A percentile compares a stretch with the other conserved stretches of the same genome.
These are phyloP conservation scores for Poecilia gillii DNA, from an alignment of 2,797 vertebrate species.

Conservation along the genomic window DNA sequence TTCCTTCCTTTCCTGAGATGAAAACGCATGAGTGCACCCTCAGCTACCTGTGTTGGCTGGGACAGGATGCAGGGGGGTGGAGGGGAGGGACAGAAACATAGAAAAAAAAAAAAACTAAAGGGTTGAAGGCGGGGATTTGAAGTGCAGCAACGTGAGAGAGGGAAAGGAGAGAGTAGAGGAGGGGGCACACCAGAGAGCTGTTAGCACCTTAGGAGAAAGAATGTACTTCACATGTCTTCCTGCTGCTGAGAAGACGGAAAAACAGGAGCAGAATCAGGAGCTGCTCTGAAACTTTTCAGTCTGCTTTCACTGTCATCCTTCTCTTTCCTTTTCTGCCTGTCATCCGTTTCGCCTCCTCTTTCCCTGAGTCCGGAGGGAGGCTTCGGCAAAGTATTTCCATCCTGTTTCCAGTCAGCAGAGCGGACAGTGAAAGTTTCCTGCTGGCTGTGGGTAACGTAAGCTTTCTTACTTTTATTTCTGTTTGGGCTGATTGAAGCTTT, in stretches of 20 bases:
- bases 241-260: conserved; percentile 54
- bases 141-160: conserved; percentile 58
- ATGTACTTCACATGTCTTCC: conserved; percentile 75
- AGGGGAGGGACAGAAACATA: background rate
- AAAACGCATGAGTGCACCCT: conserved; percentile 53
- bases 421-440: conserved; percentile 58
- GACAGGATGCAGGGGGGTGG: conserved; percentile 61
- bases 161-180: conserved; percentile 48
- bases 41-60: conserved; percentile 70
- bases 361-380: conserved; percentile 33
- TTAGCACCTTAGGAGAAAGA: conserved; percentile 76
- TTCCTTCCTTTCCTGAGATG: conserved; percentile 36
- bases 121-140: conserved; percentile 66
- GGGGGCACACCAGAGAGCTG: conserved; percentile 60
- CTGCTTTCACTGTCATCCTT: conserved; percentile 38
- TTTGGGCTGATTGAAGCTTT: background rate
- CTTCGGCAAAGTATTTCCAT: conserved; percentile 54
- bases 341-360: conserved; percentile 66
- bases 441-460: conserved; percentile 46
- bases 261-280: conserved; percentile 26
- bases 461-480: conserved; percentile 3
- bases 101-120: conserved; percentile 1
- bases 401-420: conserved; percentile 64
- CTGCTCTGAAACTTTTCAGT: conserved; percentile 33
- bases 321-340: conserved; percentile 45